phyloP scores from a whole-genome alignment of 2,888 invertebrate species.

The Mesochorus sp. region DNA sequence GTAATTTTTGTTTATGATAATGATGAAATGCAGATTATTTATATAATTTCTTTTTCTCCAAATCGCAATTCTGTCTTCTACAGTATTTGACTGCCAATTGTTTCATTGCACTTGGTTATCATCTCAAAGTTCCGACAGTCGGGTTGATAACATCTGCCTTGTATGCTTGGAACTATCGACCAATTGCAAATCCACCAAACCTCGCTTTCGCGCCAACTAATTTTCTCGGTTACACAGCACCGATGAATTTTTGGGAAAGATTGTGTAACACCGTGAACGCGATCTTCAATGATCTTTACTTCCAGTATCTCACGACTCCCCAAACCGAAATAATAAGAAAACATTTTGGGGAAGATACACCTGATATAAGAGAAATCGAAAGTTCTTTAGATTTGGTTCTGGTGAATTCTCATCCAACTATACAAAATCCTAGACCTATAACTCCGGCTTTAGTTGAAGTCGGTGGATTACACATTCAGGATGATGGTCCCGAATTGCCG shows the following conservation, averaged over 20 bases:
- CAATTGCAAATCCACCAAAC: slow-evolving; percentile 66
- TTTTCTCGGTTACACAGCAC: neutral
- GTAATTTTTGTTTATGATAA: slow-evolving; percentile 38
- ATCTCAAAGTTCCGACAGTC: slow-evolving; percentile 67
- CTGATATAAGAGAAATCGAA: slow-evolving; percentile 80
- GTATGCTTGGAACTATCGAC: slow-evolving; percentile 61
- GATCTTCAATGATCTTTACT: slow-evolving; percentile 38
- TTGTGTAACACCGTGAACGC: slow-evolving; percentile 61
- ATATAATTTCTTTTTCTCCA: neutral
- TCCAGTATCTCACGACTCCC: slow-evolving; percentile 47
- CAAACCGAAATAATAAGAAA: slow-evolving; percentile 67
- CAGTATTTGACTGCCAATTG: slow-evolving; percentile 67
- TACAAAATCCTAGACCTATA: slow-evolving; percentile 82
- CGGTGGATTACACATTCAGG: slow-evolving; percentile 83
- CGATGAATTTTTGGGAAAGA: slow-evolving; percentile 67
- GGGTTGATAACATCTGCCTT: slow-evolving; percentile 52
- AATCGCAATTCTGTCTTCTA: slow-evolving; percentile 23
- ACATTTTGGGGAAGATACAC: slow-evolving; percentile 72
- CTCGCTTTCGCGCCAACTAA: slow-evolving; percentile 65
- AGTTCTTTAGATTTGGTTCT: slow-evolving; percentile 82
- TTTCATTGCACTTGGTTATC: slow-evolving; percentile 69
- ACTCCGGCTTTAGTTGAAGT: slow-evolving; percentile 83
- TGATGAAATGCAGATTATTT: neutral
- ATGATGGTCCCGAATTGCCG: slow-evolving; percentile 57
- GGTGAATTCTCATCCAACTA: slow-evolving; percentile 82